These are phyloP conservation scores for Pogonocichla stellata DNA, from an alignment of 2,113 vertebrate species.

Conservation along the genomic window DNA sequence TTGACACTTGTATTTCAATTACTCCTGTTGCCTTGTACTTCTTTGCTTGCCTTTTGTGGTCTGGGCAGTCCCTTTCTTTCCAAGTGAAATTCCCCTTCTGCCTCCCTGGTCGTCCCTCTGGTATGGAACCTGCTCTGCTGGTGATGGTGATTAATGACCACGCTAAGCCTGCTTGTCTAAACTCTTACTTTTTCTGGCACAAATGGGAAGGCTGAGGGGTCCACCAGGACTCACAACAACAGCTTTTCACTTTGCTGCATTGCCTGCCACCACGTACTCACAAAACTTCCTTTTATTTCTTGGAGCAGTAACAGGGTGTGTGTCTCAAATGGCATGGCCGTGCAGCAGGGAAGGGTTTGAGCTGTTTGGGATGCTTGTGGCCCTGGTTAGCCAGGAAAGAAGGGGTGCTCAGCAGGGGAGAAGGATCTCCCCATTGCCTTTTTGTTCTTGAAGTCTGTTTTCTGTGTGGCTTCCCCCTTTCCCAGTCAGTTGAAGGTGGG, in stretches of 20 bases:
- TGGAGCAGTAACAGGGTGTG: accelerated
- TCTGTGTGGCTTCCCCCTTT: not conserved
- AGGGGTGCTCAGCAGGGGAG: accelerated
- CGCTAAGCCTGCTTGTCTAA: not conserved
- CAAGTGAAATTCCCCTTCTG: not conserved
- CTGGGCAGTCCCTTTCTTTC: not conserved
- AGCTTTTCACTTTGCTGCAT: not conserved
- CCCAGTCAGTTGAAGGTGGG: not conserved
- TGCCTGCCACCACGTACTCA: not conserved
- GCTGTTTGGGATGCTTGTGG: not conserved
- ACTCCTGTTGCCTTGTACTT: not conserved
- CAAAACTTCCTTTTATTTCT: not conserved
- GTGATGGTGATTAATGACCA: not conserved
- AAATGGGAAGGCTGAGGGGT: not conserved
- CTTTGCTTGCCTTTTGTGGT: not conserved
- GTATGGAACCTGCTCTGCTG: not conserved
- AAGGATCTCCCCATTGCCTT: not conserved
- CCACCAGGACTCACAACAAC: not conserved
- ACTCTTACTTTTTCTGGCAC: not conserved
- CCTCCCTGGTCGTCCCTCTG: not conserved
- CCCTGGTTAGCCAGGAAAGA: not conserved
- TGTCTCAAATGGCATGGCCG: not conserved
- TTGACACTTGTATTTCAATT: not conserved
- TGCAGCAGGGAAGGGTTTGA: not conserved
- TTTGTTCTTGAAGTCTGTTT: not conserved